Base-by-base conservation (phyloP, 1,140 invertebrate species). In the Rhyzopertha dominica region DNA sequence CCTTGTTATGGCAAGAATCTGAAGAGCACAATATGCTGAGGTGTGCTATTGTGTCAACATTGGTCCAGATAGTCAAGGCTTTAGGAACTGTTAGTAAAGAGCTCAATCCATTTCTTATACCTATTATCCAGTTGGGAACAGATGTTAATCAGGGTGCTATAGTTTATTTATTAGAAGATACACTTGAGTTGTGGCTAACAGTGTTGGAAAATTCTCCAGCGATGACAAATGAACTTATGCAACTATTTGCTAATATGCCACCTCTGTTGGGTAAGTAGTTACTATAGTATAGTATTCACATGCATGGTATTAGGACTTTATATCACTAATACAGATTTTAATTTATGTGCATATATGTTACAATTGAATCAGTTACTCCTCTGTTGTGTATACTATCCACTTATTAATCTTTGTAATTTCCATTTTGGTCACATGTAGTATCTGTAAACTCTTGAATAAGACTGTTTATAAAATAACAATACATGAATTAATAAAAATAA, bases 111-210 rank as follows among this genome's bases (percentile, higher is more conserved):
- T 82, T 91, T 60, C 71, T 91, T 20, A 66, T 89, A 42, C 80
- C 76, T 42, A 81, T 91, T 19, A 84, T 98, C 43, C 76, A 80
- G 54, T 70, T 88, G 45, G 84, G 85, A 47, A 92, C 90, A 1
- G 85, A 93, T 61, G 71, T 87, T 0, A 79, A 78, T 42, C 79
- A 90, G 63, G 78, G 80, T 24, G 82, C 81, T 10, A 85, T 92
- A 63, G 81, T 95, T 25, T 95, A 95, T 69, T 74, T 95, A 28
- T 69, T 94, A 49, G 92, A 96, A 69, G 93, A 98, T 70, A 91
- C 89, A 0, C 72, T 97, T 22, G 85, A 90, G 54, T 74, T 98
- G 37, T 96, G 93, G 91, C 71, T 84, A 35, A 81, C 83, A 3
- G 77, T 91, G 9, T 69, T 98, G 37, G 82, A 92, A 61, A 85